Base-by-base conservation (phyloP, 30 jellyfish, hydroid and myxozoan genomes). In the Calvadosia cruxmelitensis region DNA sequence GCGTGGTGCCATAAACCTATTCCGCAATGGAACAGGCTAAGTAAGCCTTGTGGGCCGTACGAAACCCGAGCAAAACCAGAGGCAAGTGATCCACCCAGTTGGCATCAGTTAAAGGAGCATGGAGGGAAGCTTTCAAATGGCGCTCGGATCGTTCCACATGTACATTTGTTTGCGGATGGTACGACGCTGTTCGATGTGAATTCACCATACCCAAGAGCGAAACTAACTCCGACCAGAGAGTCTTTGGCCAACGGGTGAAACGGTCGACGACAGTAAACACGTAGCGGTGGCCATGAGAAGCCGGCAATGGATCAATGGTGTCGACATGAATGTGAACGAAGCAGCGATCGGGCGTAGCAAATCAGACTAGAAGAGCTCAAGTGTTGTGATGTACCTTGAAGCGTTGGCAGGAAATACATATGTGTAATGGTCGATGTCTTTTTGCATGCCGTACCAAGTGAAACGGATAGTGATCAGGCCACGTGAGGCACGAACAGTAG, bases 261-360 rank as follows among this genome's bases (percentile, higher is more conserved):
- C 83, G 83, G 63, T 72, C 83, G 63, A 62, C 49, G 33, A 23
- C 7, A 64, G 83, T 72, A 27, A 72, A 50, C 27, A 72, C 67
- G 68, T 72, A 64, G 13, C 48, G 64, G 68, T 62, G 49, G 7
- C 74, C 75, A 31, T 36, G 66, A 3, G 52, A 65, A 23, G 83
- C 69, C 30, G 84, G 80, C 7, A 74, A 67, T 3, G 84, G 84
- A 1, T 80, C 84, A 74, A 74, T 80, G 30, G 64, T 23, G 64
- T 74, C 80, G 53, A 74, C 31, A 57, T 74, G 84, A 1, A 74
- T 27, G 63, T 74, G 84, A 42, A 24, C 79, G 35, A 74, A 64
- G 33, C 83, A 69, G 1, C 73, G 73, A 28, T 66, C 79, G 25
- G 84, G 84, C 10, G 70, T 42, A 3, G n/a, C 31, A 26, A 74